These are phyloP conservation scores for Cyprinodon diabolis DNA, from an alignment of 2,797 vertebrate genomes.

Conservation along the genomic window DNA sequence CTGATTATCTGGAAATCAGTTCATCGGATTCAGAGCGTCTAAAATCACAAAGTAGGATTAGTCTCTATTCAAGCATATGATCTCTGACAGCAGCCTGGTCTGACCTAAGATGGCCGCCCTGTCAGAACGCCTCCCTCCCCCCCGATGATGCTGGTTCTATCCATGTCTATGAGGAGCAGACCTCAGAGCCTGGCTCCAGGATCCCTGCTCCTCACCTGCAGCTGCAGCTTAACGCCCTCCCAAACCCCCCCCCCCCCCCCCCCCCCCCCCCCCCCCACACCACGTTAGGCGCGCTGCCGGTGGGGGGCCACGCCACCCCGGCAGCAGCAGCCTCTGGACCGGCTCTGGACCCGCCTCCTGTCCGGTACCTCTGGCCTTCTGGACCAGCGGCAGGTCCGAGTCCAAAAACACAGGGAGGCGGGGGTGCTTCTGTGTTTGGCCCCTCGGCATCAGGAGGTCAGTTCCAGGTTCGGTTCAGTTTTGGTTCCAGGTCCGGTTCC, in stretches of 20 bases:
- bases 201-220: conserved; percentile 57
- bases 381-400: conserved; percentile 58
- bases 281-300: accelerated
- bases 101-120: too few species aligned
- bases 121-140: too few species aligned
- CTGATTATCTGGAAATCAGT: too few species aligned
- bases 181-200: too few species aligned
- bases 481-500: too few species aligned
- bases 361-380: conserved; percentile 46
- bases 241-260: conserved; percentile 39
- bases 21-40: too few species aligned
- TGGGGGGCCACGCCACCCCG: neutral
- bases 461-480: too few species aligned
- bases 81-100: too few species aligned
- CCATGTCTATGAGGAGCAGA: too few species aligned
- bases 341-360: conserved; percentile 47
- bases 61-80: too few species aligned
- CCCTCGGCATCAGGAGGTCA: neutral
- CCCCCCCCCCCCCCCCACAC: neutral
- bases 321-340: conserved; percentile 59
- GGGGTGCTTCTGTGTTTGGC: conserved; percentile 42
- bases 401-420: conserved; percentile 68
- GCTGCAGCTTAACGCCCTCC: conserved; percentile 51
- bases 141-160: too few species aligned
- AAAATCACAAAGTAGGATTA: too few species aligned